phyloP scores from a whole-genome alignment of 2,888 invertebrate species.

The Yponomeuta cagnagella region DNA sequence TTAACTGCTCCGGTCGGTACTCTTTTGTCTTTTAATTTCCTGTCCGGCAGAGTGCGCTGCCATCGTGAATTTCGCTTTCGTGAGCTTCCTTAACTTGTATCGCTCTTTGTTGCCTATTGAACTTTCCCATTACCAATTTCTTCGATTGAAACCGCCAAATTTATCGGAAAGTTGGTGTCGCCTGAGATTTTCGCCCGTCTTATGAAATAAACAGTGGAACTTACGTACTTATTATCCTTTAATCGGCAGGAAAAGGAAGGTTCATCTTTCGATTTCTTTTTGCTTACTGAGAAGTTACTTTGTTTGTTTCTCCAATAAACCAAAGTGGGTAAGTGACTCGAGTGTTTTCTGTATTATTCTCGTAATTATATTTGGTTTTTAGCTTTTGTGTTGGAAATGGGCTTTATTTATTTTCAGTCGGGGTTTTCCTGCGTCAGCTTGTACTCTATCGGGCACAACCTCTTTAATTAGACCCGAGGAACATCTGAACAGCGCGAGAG shows the following conservation, averaged over 20 bases:
- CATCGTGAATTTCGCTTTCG: conserved; percentile 69
- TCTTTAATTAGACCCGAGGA: conserved; percentile 42
- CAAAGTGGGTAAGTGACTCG: conserved; percentile 3
- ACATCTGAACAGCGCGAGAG: conserved; percentile 44
- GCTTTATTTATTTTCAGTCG: background rate
- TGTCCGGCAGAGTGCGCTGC: conserved; percentile 60
- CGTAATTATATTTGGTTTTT: background rate
- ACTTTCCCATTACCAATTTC: conserved; percentile 70
- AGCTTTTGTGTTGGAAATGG: background rate
- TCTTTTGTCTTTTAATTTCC: conserved; percentile 76
- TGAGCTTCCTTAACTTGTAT: conserved; percentile 71
- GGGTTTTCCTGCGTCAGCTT: background rate
- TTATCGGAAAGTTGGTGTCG: conserved; percentile 58
- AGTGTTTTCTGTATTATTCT: background rate
- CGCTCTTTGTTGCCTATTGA: conserved; percentile 69
- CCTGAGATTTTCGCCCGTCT: conserved; percentile 34
- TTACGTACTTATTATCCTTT: conserved; percentile 47
- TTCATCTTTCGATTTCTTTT: conserved; percentile 45
- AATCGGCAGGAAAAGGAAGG: conserved; percentile 50
- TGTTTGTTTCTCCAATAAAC: conserved; percentile 33
- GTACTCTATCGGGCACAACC: conserved; percentile 24
- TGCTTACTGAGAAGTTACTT: conserved; percentile 60
- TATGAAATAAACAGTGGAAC: conserved; percentile 45
- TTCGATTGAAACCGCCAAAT: conserved; percentile 70
- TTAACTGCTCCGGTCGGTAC: conserved; percentile 62